Base-by-base conservation (phyloP, 2,797 vertebrate species). In the Poecilia picta region DNA sequence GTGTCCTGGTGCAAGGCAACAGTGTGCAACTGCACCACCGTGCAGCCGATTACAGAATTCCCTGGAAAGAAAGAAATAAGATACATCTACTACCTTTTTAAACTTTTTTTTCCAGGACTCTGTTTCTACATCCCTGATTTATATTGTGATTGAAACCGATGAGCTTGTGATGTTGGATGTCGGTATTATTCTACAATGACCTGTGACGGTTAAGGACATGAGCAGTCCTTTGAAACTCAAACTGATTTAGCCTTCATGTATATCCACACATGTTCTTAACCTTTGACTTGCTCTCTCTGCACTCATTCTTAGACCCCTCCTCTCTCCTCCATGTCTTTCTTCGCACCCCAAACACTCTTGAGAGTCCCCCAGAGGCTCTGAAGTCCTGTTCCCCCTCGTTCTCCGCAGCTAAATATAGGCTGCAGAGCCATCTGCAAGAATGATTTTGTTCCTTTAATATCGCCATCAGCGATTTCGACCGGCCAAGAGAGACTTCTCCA, bases 401-500 rank as follows among this genome's bases (percentile, higher is more conserved):
- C 93, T 91, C 91, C 89, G 73, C 78, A 77, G 88, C 93, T 98
- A 98, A 97, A 97, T 97, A 97, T 98, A 98, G 96, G 88, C 45
- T 3, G 89, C 91, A 93, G 94, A 96, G 95, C 96, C 97, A 97
- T 97, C 95, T 95, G 95, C 53, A 91, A 97, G 96, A 96, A 96
- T 96, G 88, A 96, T 96, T 96, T 94, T 96, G 95, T 95, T 93
- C 95, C 95, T 93, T 95, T 95, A 96, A 97, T 97, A 97, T 97
- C 95, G 93, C 95, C 96, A 97, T 97, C 97, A 97, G 96, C 96
- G 97, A 91, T 97, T 96, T 96, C 93, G 94, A 94, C 94, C 90
- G 93, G 93, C 95, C 96, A 96, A 95, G 95, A 92, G 89, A 94
- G 90, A 89, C 81, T 82, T 89, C 86, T 78, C 82, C 85, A 86